Conservation (phyloP, 1,140 invertebrate genomes). For the Heliothis virescens region DNA sequence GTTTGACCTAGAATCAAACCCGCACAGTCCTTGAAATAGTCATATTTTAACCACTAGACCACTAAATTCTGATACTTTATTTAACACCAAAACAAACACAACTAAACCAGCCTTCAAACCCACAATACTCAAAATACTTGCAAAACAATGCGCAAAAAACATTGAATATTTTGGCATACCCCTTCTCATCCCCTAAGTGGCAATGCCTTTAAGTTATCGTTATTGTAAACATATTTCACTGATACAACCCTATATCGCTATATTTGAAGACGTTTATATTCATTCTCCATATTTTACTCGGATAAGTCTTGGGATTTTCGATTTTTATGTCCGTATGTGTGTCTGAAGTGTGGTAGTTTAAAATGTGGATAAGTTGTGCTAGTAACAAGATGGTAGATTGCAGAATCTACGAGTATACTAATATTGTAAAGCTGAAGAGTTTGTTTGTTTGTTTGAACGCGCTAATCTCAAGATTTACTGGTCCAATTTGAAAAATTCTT, state of each 20-base stretch:
- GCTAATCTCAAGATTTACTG: too few species aligned
- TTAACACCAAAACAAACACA: neutral
- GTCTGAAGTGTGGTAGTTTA: too few species aligned
- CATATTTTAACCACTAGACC: too few species aligned
- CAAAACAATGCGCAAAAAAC: slow-evolving; percentile 33
- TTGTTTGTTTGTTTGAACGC: too few species aligned
- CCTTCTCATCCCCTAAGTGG: slow-evolving; percentile 71
- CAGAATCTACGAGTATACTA: too few species aligned
- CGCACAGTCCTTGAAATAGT: too few species aligned
- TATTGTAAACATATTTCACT: slow-evolving; percentile 81
- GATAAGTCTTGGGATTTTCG: slow-evolving; percentile 55
- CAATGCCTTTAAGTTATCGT: slow-evolving; percentile 60
- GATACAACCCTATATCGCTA: slow-evolving; percentile 61
- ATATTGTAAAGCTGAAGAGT: too few species aligned
- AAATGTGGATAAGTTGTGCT: too few species aligned
- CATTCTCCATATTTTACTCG: slow-evolving; percentile 68
- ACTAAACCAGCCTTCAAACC: neutral
- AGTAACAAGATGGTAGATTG: too few species aligned
- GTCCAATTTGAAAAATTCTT: too few species aligned
- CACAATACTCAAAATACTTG: neutral
- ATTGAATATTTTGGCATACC: slow-evolving; percentile 41
- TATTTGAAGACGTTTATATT: slow-evolving; percentile 73
- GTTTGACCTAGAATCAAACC: too few species aligned
- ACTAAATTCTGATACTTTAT: too few species aligned
- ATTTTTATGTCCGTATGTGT: slow-evolving; percentile 47